These are phyloP conservation scores for Megaustenia siamemsis DNA, from an alignment of 2,888 invertebrate genomes.

Conservation along the genomic window DNA sequence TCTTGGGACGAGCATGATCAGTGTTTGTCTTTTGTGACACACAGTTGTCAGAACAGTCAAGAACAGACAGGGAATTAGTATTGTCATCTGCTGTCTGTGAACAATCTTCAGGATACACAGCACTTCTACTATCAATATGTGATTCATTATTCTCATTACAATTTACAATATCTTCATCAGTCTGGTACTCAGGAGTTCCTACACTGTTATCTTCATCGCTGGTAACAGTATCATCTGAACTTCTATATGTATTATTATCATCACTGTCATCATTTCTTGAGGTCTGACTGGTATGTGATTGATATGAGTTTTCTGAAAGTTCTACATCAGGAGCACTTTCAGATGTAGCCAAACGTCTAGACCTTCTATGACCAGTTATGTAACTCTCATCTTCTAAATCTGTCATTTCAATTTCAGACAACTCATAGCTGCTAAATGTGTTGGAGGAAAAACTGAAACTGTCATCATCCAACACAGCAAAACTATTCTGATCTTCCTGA, in stretches of 20 bases:
- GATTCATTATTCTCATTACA: neutral
- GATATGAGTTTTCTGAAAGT: neutral
- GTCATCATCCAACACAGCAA: neutral
- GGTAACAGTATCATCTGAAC: neutral
- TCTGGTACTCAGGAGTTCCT: neutral
- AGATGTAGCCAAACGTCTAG: neutral
- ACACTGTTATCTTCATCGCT: neutral
- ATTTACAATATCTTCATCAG: neutral
- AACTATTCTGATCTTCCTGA: neutral
- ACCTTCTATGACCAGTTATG: neutral
- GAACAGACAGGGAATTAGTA: neutral
- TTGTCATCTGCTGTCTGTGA: neutral
- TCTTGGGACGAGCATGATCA: neutral
- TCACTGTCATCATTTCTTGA: constrained; percentile 7
- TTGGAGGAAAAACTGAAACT: neutral
- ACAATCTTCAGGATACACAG: neutral
- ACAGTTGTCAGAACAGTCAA: neutral
- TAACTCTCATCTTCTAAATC: neutral
- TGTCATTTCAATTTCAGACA: neutral
- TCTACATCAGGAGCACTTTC: neutral
- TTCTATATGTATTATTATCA: neutral
- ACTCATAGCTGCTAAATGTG: neutral
- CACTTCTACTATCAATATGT: neutral
- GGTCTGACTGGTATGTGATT: neutral
- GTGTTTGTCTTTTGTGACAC: neutral